These are phyloP conservation scores for Sminthurides bifidus DNA, from an alignment of 1,140 invertebrate species.

Conservation along the genomic window DNA sequence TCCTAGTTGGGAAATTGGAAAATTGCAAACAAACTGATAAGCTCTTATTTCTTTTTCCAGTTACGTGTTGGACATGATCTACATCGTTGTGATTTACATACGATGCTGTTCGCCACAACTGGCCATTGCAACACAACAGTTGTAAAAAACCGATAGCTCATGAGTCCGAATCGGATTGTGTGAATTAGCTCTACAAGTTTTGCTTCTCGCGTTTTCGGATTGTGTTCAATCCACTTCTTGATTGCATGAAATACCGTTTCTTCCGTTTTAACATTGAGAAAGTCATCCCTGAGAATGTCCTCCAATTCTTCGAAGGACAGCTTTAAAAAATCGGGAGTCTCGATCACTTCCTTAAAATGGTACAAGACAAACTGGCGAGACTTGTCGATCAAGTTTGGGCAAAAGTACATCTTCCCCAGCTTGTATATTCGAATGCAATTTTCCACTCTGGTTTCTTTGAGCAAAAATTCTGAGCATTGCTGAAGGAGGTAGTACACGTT, in stretches of 20 bases:
- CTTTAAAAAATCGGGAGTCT: constrained; percentile 40
- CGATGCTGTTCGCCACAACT: constrained; percentile 7
- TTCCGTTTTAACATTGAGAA: constrained; percentile 57
- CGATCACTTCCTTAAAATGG: constrained; percentile 26
- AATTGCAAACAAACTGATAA: neutral
- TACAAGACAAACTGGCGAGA: constrained; percentile 40
- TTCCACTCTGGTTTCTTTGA: constrained; percentile 43
- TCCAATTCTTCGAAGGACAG: constrained; percentile 44
- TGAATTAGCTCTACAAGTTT: constrained; percentile 48
- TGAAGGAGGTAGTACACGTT: constrained; percentile 50
- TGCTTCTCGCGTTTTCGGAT: constrained; percentile 37
- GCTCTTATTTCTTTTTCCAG: neutral
- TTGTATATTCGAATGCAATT: constrained; percentile 56
- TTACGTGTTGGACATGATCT: no score
- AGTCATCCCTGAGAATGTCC: constrained; percentile 47
- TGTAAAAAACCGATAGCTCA: constrained; percentile 51
- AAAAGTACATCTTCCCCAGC: constrained; percentile 57
- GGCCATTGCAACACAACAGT: constrained; percentile 21
- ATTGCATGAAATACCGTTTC: constrained; percentile 55
- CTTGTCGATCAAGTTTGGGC: constrained; percentile 44
- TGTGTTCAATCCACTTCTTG: constrained; percentile 42
- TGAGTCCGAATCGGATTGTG: constrained; percentile 53
- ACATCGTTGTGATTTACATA: neutral
- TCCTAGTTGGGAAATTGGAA: constrained; percentile 2
- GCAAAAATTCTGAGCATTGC: constrained; percentile 47